A percentile compares a stretch with the other conserved stretches of the same genome.
These are phyloP conservation scores for Magallana ariakensis DNA, from an alignment of 1,140 invertebrate species.

Conservation along the genomic window DNA sequence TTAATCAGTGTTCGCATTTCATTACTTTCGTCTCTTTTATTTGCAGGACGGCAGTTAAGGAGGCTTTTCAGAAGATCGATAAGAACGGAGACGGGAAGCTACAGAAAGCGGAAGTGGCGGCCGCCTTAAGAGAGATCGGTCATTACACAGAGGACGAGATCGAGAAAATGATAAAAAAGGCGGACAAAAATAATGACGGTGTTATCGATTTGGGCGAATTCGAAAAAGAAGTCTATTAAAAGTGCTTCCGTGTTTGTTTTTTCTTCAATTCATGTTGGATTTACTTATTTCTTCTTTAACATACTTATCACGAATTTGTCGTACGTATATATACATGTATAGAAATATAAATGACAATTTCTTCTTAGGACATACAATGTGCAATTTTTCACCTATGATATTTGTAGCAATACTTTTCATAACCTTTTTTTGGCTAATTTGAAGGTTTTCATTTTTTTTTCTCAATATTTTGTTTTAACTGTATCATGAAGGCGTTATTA, in stretches of 20 bases:
- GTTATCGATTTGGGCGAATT: slow-evolving; percentile 24
- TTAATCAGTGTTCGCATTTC: too few species aligned
- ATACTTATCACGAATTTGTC: too few species aligned
- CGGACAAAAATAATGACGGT: slow-evolving; percentile 19
- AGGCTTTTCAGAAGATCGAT: slow-evolving; percentile 3
- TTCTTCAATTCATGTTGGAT: background rate
- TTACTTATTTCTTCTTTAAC: too few species aligned
- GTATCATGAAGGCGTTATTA: too few species aligned
- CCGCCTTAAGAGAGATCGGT: slow-evolving; percentile 4
- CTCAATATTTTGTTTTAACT: too few species aligned
- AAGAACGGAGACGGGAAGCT: slow-evolving; percentile 24
- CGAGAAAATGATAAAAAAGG: slow-evolving; percentile 21
- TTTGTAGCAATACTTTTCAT: too few species aligned
- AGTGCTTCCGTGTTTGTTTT: background rate
- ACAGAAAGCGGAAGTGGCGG: background rate
- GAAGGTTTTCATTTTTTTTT: too few species aligned
- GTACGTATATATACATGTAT: too few species aligned
- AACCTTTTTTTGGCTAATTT: too few species aligned
- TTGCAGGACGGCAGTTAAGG: background rate
- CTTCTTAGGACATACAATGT: too few species aligned
- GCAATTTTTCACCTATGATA: too few species aligned
- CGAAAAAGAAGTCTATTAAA: background rate
- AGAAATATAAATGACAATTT: too few species aligned
- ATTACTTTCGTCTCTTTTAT: background rate
- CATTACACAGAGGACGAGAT: slow-evolving; percentile 8